Evolutionary conservation across 1,140 invertebrate genomes (phyloP).

Genomic region (Patella vulgata): DNA sequence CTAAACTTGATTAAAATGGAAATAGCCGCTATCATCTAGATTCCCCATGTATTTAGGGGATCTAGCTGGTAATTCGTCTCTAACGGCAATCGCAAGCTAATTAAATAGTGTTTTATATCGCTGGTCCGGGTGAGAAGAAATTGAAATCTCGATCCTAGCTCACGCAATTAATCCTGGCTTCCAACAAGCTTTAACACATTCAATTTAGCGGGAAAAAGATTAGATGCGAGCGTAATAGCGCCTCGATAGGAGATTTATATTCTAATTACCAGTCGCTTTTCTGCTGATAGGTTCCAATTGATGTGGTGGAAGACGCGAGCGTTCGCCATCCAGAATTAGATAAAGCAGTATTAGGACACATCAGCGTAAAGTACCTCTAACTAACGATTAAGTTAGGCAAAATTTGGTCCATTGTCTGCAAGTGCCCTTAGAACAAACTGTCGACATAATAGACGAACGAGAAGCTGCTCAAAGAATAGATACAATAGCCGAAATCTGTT

Average conservation of each 20-base stretch:
- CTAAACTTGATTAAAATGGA: constrained; percentile 62
- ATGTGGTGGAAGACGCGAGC: constrained; percentile 26
- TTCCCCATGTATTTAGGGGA: constrained; percentile 5
- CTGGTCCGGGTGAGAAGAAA: constrained; percentile 27
- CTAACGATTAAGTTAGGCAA: too few species aligned
- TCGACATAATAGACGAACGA: too few species aligned
- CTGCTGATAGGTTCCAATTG: constrained; percentile 44
- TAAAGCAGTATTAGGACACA: constrained; percentile 40
- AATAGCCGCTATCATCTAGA: constrained; percentile 33
- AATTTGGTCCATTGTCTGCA: too few species aligned
- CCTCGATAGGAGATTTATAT: constrained; percentile 50
- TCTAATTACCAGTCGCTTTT: constrained; percentile 48
- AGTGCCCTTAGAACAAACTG: too few species aligned
- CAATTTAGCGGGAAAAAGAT: constrained; percentile 46
- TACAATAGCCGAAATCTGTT: too few species aligned
- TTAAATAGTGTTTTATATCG: constrained; percentile 48
- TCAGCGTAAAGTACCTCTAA: not conserved
- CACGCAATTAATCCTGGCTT: constrained; percentile 32
- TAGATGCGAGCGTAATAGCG: constrained; percentile 48
- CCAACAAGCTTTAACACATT: constrained; percentile 52
- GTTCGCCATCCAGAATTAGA: constrained; percentile 42
- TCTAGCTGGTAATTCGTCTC: constrained; percentile 15
- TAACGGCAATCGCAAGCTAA: constrained; percentile 26
- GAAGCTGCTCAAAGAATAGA: too few species aligned
- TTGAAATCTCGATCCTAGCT: constrained; percentile 34